phyloP scores from a whole-genome alignment of 1,140 invertebrate species.

The Pseudachorutes palmiensis region DNA sequence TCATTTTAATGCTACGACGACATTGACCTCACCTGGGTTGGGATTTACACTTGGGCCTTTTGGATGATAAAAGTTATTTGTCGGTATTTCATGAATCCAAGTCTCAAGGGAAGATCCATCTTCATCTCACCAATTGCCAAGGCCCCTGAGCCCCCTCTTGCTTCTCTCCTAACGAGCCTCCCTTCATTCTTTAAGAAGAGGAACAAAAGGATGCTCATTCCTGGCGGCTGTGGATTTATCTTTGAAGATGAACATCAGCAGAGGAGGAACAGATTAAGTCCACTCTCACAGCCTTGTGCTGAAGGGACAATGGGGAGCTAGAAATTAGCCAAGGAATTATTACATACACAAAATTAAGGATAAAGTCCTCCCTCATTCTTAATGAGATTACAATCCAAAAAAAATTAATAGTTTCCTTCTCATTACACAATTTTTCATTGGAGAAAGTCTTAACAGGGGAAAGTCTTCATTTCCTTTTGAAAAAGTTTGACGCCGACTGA shows the following conservation, averaged over 20 bases:
- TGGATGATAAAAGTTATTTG: background rate
- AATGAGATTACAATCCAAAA: background rate
- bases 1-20: too few species aligned
- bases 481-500: too few species aligned
- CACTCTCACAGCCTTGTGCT: background rate
- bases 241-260: background rate
- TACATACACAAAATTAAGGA: background rate
- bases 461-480: too few species aligned
- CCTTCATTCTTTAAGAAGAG: background rate
- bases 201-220: background rate
- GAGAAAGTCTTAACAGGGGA: too few species aligned
- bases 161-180: too few species aligned
- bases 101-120: background rate
- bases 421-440: too few species aligned
- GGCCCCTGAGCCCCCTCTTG: too few species aligned
- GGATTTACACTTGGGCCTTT: background rate
- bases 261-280: background rate
- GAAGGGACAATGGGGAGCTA: background rate
- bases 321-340: background rate
- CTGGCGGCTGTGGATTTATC: background rate
- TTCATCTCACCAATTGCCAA: background rate
- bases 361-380: background rate
- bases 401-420: too few species aligned
- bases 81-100: background rate
- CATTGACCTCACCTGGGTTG: too few species aligned